phyloP scores from a whole-genome alignment of 2,113 vertebrate genomes.

The Rostratula benghalensis region DNA sequence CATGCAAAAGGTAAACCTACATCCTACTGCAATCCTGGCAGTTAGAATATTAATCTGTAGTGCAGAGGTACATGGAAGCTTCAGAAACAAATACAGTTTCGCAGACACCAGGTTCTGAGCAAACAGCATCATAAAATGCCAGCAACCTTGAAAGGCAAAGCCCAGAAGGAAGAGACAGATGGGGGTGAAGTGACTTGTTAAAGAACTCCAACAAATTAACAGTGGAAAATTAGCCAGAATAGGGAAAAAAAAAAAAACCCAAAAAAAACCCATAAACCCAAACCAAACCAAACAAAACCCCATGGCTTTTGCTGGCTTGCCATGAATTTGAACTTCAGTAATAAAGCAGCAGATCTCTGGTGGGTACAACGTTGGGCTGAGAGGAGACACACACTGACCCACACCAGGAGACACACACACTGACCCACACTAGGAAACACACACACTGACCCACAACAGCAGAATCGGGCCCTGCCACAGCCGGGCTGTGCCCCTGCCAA shows the following conservation, averaged over 20 bases:
- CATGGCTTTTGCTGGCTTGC: background rate
- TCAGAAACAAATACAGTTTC: background rate
- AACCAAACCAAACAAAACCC: background rate
- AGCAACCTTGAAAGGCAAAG: background rate
- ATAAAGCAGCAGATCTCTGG: background rate
- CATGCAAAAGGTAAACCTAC: background rate
- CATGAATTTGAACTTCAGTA: background rate
- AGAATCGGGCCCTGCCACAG: background rate
- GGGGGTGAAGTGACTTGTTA: background rate
- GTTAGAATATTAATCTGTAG: fast-evolving
- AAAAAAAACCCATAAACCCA: too few species aligned
- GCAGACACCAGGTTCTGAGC: background rate
- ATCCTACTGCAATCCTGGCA: background rate
- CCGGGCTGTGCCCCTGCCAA: background rate
- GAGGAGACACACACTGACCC: background rate
- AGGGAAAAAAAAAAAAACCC: background rate
- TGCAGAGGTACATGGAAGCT: background rate
- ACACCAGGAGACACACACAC: background rate
- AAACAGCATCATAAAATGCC: background rate
- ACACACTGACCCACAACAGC: background rate
- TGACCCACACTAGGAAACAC: too few species aligned
- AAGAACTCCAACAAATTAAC: background rate
- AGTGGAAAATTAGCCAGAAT: background rate
- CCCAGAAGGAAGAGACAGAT: background rate
- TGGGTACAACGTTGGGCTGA: background rate